These are phyloP conservation scores for Aphrophora alni DNA, from an alignment of 2,888 invertebrate species.

Conservation along the genomic window DNA sequence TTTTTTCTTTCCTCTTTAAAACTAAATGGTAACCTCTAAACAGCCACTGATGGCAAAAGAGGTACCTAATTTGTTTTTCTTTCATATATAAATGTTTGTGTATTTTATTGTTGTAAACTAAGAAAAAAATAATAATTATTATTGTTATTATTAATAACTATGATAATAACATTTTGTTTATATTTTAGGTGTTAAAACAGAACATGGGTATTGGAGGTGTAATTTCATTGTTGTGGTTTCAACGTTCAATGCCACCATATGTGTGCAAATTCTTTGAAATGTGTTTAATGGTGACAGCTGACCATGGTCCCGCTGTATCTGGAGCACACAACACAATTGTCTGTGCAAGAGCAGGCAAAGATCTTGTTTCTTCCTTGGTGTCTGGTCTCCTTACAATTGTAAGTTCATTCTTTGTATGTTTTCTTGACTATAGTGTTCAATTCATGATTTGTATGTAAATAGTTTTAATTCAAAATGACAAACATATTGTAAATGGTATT, in stretches of 20 bases:
- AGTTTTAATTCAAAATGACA: too few species aligned
- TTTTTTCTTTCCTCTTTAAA: too few species aligned
- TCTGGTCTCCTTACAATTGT: slow-evolving; percentile 97
- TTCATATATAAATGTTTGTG: too few species aligned
- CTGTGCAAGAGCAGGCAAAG: slow-evolving; percentile 96
- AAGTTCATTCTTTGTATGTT: slow-evolving; percentile 58
- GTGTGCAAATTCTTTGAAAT: slow-evolving; percentile 98
- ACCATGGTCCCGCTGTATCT: slow-evolving; percentile 98
- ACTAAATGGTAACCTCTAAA: too few species aligned
- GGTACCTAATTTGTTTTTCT: too few species aligned
- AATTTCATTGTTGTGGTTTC: slow-evolving; percentile 97
- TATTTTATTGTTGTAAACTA: too few species aligned
- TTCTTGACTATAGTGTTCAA: too few species aligned
- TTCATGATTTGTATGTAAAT: too few species aligned
- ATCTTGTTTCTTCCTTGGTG: slow-evolving; percentile 93
- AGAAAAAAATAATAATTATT: too few species aligned
- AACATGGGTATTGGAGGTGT: slow-evolving; percentile 98
- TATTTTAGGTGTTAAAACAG: slow-evolving; percentile 77
- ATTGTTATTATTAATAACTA: too few species aligned
- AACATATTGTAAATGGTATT: slow-evolving; percentile 4
- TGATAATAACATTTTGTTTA: too few species aligned
- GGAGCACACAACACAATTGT: slow-evolving; percentile 99
- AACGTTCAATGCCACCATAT: slow-evolving; percentile 91
- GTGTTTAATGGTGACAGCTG: slow-evolving; percentile 98
- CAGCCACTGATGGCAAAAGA: too few species aligned